Evolutionary conservation across 2,113 vertebrate genomes (phyloP).

Genomic region (Pelodiscus sinensis): DNA sequence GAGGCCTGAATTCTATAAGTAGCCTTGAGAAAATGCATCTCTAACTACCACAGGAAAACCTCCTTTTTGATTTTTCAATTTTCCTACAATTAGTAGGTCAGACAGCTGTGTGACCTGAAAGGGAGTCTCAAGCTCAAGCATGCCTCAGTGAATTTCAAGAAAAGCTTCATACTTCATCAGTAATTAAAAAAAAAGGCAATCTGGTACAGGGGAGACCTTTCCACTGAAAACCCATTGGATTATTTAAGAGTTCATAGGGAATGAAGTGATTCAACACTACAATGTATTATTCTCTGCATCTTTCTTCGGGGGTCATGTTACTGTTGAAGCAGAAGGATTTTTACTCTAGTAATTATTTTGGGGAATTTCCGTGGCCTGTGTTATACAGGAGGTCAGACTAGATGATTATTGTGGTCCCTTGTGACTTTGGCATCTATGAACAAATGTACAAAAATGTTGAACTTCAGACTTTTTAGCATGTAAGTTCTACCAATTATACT

Average conservation of each 20-base stretch:
- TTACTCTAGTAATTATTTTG: not conserved
- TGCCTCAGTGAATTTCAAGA: constrained; percentile 8
- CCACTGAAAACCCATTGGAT: not conserved
- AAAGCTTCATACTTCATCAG: constrained; percentile 20
- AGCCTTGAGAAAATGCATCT: not conserved
- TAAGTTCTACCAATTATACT: not conserved
- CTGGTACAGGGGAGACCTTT: not conserved
- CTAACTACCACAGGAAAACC: not conserved
- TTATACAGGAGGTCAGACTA: not conserved
- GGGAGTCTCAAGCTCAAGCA: constrained; percentile 11
- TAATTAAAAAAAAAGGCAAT: constrained; percentile 3
- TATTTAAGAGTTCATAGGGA: constrained; percentile 38
- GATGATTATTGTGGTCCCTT: not conserved
- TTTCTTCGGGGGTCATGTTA: constrained; percentile 23
- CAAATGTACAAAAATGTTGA: not conserved
- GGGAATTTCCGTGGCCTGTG: not conserved
- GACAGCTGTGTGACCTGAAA: not conserved
- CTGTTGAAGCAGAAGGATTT: not conserved
- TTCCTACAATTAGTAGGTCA: not conserved
- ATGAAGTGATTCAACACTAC: not conserved
- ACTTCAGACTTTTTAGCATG: not conserved
- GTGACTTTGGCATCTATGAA: not conserved
- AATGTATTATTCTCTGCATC: not conserved
- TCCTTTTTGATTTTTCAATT: not conserved
- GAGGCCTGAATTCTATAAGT: not conserved